Percentiles rank a stretch among this genome's conserved stretches.
Evolutionary conservation across 2,797 vertebrate genomes (phyloP).

Genomic region (Philypnodon macrostomus): DNA sequence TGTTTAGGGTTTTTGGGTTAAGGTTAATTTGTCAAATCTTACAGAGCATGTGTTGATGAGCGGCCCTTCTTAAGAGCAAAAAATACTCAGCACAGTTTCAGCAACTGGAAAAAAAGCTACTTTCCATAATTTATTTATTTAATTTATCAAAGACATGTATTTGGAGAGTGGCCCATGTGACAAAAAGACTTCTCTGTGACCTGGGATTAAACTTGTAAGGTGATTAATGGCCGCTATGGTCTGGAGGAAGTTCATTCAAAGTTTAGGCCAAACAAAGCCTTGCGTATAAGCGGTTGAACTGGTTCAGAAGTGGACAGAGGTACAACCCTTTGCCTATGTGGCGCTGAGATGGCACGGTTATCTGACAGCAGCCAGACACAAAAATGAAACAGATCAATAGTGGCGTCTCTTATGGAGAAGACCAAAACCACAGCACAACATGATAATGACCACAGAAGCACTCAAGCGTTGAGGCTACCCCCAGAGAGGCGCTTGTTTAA

Average conservation of each 20-base stretch:
- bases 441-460: conserved; percentile 64
- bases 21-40: no score
- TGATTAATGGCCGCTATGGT: conserved; percentile 15
- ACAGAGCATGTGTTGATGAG: no score
- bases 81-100: no score
- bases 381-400: conserved; percentile 66
- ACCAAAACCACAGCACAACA: conserved; percentile 58
- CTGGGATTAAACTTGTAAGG: conserved; percentile 33
- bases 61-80: no score
- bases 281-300: conserved; percentile 35
- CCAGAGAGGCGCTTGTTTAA: conserved; percentile 51
- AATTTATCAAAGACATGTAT: conserved; percentile 15
- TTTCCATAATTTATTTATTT: no score
- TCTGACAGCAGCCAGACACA: conserved; percentile 62
- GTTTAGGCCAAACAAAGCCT: conserved; percentile 46
- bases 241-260: conserved; percentile 59
- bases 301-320: conserved; percentile 38
- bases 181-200: conserved; percentile 47
- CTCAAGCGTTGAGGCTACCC: conserved; percentile 57
- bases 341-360: conserved; percentile 45
- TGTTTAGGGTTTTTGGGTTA: no score
- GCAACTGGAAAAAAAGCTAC: no score
- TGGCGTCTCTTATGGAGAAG: conserved; percentile 51
- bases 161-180: conserved; percentile 32
- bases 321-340: conserved; percentile 45